Percentiles rank a stretch among this genome's conserved stretches.
Conservation (phyloP, 2,113 vertebrate genomes). For the Crotalus viridis region DNA sequence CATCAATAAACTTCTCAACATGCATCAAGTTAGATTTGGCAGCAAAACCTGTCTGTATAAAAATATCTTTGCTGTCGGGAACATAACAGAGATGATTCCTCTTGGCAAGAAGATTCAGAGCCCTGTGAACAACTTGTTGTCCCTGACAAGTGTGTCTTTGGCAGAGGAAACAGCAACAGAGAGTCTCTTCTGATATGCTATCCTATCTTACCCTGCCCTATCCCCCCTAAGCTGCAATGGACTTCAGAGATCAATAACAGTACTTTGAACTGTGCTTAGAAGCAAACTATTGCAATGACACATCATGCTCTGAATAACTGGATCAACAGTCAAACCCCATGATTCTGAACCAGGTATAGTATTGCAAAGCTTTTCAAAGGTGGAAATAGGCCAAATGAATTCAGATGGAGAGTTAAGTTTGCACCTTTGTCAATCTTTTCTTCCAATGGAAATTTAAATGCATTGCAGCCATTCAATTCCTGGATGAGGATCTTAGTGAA, state of each 20-base stretch:
- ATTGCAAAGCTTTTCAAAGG: not conserved
- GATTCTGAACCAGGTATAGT: not conserved
- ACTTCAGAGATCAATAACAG: not conserved
- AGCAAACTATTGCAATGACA: not conserved
- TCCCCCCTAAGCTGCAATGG: not conserved
- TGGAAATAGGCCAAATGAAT: not conserved
- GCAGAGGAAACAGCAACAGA: not conserved
- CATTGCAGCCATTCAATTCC: not conserved
- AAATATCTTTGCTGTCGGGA: not conserved
- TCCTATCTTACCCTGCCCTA: too few relatives aligned
- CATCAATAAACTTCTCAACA: not conserved
- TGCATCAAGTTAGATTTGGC: not conserved
- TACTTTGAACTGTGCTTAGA: not conserved
- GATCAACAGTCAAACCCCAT: not conserved
- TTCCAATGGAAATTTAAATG: not conserved
- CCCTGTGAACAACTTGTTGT: too few relatives aligned
- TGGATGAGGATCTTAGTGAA: not conserved
- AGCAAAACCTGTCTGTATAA: not conserved
- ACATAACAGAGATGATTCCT: not conserved
- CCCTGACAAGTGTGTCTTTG: too few relatives aligned
- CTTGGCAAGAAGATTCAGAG: not conserved
- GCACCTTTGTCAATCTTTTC: not conserved
- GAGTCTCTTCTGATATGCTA: not conserved
- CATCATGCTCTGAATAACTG: not conserved
- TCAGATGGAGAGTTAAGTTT: not conserved